Percentiles rank a stretch among this genome's conserved stretches.
These are phyloP conservation scores for Perccottus glenii DNA, from an alignment of 2,113 vertebrate genomes.

Conservation along the genomic window DNA sequence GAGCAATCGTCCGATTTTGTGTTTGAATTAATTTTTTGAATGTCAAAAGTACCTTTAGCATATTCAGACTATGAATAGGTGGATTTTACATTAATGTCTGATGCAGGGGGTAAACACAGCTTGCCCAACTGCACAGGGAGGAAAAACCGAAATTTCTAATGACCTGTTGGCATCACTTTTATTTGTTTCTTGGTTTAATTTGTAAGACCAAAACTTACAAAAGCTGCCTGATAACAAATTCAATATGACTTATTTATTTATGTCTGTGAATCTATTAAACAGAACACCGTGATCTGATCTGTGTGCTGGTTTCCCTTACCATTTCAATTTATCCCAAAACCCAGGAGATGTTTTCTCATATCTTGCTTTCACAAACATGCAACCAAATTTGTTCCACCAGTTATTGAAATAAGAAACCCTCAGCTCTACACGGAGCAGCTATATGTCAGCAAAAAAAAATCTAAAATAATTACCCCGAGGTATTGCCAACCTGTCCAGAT, in stretches of 20 bases:
- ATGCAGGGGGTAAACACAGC: neutral
- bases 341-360: neutral
- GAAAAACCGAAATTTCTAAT: too few relatives aligned
- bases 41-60: constrained; percentile 5
- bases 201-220: neutral
- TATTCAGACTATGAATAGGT: neutral
- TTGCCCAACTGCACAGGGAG: too few relatives aligned
- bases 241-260: neutral
- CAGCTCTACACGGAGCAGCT: constrained; percentile 10
- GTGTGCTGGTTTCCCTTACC: neutral
- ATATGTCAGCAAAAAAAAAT: constrained; percentile 15
- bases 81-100: neutral
- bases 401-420: constrained; percentile 16
- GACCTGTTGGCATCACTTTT: too few relatives aligned
- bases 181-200: too few relatives aligned
- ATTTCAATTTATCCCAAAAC: neutral
- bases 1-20: neutral
- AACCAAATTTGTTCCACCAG: constrained; percentile 10
- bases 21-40: constrained; percentile 10
- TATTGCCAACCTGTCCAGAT: constrained; percentile 24
- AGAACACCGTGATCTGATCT: neutral
- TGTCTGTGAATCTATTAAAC: neutral
- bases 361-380: constrained; percentile 1
- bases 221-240: neutral
- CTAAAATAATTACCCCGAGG: constrained; percentile 45